Conservation (phyloP, 1,140 invertebrate genomes). For the Apis florea region DNA sequence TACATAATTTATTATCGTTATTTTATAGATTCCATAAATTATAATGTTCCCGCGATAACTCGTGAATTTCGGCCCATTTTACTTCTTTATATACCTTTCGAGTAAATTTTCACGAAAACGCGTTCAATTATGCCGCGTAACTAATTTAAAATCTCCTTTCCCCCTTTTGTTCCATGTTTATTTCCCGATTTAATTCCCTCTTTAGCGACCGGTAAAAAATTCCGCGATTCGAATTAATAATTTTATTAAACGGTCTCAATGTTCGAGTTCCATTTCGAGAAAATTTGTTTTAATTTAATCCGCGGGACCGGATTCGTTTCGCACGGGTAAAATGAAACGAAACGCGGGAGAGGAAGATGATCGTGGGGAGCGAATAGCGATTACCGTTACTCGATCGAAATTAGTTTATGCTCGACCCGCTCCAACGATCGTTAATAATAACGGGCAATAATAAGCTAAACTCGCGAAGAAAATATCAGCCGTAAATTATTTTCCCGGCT, state of each 20-base stretch:
- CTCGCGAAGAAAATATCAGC: neutral
- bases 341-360: neutral
- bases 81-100: neutral
- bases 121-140: neutral
- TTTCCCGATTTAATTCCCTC: neutral
- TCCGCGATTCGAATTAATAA: neutral
- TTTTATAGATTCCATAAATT: neutral
- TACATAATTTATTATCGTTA: neutral
- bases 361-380: neutral
- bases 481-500: slow-evolving; percentile 6
- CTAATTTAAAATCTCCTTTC: slow-evolving; percentile 1
- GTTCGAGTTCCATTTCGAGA: neutral
- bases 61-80: neutral
- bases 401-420: neutral
- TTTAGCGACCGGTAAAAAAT: neutral
- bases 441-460: neutral
- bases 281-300: neutral
- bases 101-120: slow-evolving; percentile 14
- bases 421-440: neutral
- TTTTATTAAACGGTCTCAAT: neutral
- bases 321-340: neutral
- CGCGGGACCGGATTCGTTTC: neutral
- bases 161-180: neutral
- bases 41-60: neutral
- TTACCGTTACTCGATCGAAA: neutral